phyloP scores from a whole-genome alignment of 2,888 invertebrate genomes.

The Cordilura impudica region DNA sequence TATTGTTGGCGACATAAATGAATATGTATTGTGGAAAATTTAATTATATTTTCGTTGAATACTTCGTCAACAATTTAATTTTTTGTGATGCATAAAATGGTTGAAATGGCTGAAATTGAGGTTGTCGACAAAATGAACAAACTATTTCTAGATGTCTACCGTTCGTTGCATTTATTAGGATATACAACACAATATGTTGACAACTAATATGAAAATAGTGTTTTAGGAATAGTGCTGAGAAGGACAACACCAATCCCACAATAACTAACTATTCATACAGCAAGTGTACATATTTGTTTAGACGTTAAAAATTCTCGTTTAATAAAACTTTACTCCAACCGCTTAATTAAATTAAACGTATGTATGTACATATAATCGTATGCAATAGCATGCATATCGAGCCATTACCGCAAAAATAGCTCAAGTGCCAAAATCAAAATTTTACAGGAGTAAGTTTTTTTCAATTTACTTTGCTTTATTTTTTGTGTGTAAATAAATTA shows the following conservation, averaged over 20 bases:
- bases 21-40: not conserved
- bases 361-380: too few relatives aligned
- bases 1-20: not conserved
- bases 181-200: not conserved
- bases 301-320: too few relatives aligned
- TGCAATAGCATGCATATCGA: too few relatives aligned
- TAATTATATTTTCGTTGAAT: not conserved
- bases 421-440: too few relatives aligned
- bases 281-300: too few relatives aligned
- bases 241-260: not conserved
- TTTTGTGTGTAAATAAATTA: too few relatives aligned
- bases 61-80: not conserved
- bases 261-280: not conserved
- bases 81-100: not conserved
- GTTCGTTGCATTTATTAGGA: not conserved
- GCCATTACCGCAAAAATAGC: too few relatives aligned
- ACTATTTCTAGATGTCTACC: too few relatives aligned
- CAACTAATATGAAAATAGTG: constrained; percentile 3
- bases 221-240: constrained; percentile 9
- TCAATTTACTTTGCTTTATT: too few relatives aligned
- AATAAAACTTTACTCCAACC: too few relatives aligned
- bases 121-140: not conserved
- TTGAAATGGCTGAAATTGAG: not conserved
- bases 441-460: too few relatives aligned
- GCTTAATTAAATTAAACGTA: too few relatives aligned